Evolutionary conservation across 2,888 invertebrate species (phyloP), one percentile per base, ranked within the genome.

Genomic region (Choristoneura rosaceana): DNA sequence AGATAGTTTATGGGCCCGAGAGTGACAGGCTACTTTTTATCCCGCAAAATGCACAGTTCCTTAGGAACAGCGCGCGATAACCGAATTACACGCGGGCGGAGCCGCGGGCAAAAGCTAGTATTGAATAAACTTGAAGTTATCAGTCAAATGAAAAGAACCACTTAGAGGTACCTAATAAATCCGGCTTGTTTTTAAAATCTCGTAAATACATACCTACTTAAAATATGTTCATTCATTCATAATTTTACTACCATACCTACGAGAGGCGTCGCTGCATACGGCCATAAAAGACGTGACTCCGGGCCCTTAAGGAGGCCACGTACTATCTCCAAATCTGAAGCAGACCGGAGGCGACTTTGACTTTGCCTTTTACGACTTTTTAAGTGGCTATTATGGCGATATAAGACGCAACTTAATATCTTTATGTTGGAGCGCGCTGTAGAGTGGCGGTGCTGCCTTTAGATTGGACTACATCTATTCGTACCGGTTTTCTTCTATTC

Each of bases 381-480:
- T 90, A 91, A 93, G 91, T 92, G 90, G 87, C 89, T 88, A 90
- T 91, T 91, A 91, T 84, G 79, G 81, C 81, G 79, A 83, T 84
- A 78, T 85, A 86, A 84, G 86, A 82, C 81, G 84, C 80, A 84
- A 88, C 80, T 86, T 91, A 89, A 90, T 89, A 90, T 87, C 88
- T 89, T 84, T 81, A 87, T 86, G 86, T 82, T 76, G 83, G 81
- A 82, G 74, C 76, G 77, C 78, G 77, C 77, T 75, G 78, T 25
- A 77, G 80, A 79, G 78, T 78, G 50, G 78, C 78, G 45, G 75
- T 85, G 88, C 84, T 78, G 76, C 82, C 85, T 87, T 88, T 80
- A 15, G 73, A 76, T 33, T 14, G 15, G 10, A 50, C 55, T 12
- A 25, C 2, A 47, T 47, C 43, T 10, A n/a, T 4, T 2, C 10